A percentile compares a stretch with the other conserved stretches of the same genome.
These are phyloP conservation scores for Neotoma lepida DNA, from an alignment of 2,113 vertebrate species.

Conservation along the genomic window DNA sequence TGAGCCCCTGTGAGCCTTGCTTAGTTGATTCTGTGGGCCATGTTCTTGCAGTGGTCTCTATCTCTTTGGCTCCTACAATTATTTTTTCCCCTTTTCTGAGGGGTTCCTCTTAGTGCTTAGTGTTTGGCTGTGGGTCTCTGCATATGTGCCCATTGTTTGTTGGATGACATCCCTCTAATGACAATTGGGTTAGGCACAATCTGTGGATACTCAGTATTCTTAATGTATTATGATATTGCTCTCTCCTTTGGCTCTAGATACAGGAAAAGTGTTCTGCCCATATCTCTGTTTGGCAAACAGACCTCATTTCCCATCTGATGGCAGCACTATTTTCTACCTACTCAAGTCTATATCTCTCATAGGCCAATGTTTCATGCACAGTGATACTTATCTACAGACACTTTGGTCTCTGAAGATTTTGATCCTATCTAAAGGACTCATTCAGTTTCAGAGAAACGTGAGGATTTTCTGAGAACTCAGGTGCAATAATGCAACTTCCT, in stretches of 20 bases:
- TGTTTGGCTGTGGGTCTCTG: not conserved
- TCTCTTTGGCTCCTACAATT: not conserved
- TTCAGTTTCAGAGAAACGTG: not conserved
- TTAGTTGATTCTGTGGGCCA: not conserved
- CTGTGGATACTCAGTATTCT: not conserved
- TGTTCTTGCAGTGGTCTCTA: not conserved
- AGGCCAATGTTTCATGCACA: not conserved
- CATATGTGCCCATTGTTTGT: not conserved
- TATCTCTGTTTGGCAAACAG: not conserved
- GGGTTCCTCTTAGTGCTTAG: not conserved
- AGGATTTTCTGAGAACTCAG: not conserved
- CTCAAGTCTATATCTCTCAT: not conserved
- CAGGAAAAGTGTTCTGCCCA: not conserved
- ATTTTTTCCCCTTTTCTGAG: not conserved
- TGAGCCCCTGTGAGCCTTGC: not conserved
- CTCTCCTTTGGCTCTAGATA: not conserved
- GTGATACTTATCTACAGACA: not conserved
- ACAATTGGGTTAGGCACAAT: not conserved
- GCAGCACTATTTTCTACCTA: accelerated
- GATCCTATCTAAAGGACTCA: accelerated
- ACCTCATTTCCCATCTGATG: not conserved
- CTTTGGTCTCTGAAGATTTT: too few species aligned
- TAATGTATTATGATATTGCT: not conserved
- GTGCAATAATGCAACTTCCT: not conserved
- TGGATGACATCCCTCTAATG: not conserved